Percentiles rank a stretch among this genome's conserved stretches.
These are phyloP conservation scores for Solea senegalensis DNA, from an alignment of 2,113 vertebrate genomes.

Conservation along the genomic window DNA sequence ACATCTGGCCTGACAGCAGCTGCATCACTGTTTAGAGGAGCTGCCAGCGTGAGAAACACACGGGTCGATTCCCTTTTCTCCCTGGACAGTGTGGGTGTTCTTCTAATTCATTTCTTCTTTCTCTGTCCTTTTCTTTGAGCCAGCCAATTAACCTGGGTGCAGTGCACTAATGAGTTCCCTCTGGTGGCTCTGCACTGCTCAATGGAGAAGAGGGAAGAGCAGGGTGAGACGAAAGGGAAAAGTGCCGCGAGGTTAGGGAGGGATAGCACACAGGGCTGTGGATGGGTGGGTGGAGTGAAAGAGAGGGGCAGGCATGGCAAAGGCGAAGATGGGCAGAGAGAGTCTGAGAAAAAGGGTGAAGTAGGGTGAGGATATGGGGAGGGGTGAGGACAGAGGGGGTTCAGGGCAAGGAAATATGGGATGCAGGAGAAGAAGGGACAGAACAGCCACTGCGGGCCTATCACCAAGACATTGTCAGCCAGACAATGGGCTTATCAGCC, in stretches of 20 bases:
- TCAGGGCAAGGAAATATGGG: constrained; percentile 59
- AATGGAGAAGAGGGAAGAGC: constrained; percentile 69
- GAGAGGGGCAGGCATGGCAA: constrained; percentile 51
- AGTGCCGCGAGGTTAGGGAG: constrained; percentile 64
- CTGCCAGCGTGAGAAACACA: constrained; percentile 81
- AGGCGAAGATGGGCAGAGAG: constrained; percentile 56
- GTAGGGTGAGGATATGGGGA: constrained; percentile 47
- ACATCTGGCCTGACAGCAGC: constrained; percentile 79
- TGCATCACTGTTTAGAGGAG: constrained; percentile 78
- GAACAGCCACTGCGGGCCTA: constrained; percentile 83
- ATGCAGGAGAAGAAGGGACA: constrained; percentile 67
- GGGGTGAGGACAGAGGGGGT: constrained; percentile 30
- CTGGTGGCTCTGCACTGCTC: constrained; percentile 79
- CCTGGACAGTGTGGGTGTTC: constrained; percentile 75
- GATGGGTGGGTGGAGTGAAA: constrained; percentile 6
- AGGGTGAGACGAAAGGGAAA: constrained; percentile 54
- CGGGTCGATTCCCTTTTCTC: constrained; percentile 81
- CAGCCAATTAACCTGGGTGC: constrained; percentile 86
- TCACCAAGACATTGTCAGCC: constrained; percentile 91
- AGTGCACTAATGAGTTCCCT: constrained; percentile 87
- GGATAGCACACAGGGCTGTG: constrained; percentile 45
- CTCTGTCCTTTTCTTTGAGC: constrained; percentile 75
- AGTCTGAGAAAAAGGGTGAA: constrained; percentile 64
- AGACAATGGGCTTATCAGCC: constrained; percentile 93
- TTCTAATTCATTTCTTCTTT: constrained; percentile 76